Evolutionary conservation across 2,888 invertebrate genomes (phyloP).

Genomic region (Pediacus dermestoides): DNA sequence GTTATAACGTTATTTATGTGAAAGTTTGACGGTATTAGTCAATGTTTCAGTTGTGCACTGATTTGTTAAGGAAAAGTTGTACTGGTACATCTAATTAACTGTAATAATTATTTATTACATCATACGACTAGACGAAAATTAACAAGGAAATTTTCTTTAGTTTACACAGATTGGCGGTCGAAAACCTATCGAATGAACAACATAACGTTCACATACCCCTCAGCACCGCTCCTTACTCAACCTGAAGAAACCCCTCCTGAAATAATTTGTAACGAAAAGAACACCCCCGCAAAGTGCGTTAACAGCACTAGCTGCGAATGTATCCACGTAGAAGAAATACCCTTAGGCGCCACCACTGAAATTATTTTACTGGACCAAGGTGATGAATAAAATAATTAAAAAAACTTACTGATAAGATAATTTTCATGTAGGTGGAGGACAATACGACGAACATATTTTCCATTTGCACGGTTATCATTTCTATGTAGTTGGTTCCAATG

Average conservation of each 20-base stretch:
- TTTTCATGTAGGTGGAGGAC: conserved; percentile 57
- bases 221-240: conserved; percentile 75
- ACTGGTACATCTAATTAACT: too few species aligned
- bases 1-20: too few species aligned
- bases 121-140: too few species aligned
- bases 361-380: conserved; percentile 74
- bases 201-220: conserved; percentile 71
- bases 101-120: too few species aligned
- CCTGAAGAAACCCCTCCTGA: conserved; percentile 56
- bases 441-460: conserved; percentile 64
- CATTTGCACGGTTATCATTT: conserved; percentile 75
- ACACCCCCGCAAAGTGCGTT: conserved; percentile 39
- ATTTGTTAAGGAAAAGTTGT: too few species aligned
- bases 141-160: too few species aligned
- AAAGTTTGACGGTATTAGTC: too few species aligned
- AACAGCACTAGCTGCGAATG: conserved; percentile 61
- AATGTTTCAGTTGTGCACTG: too few species aligned
- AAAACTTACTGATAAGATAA: conserved; percentile 4
- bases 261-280: conserved; percentile 52
- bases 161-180: conserved; percentile 18
- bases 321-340: conserved; percentile 66
- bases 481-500: conserved; percentile 60
- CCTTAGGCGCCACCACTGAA: conserved; percentile 67
- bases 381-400: conserved; percentile 33
- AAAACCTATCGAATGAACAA: conserved; percentile 57